These are phyloP conservation scores for Nasonia giraulti DNA, from an alignment of 1,140 invertebrate species.

Conservation along the genomic window DNA sequence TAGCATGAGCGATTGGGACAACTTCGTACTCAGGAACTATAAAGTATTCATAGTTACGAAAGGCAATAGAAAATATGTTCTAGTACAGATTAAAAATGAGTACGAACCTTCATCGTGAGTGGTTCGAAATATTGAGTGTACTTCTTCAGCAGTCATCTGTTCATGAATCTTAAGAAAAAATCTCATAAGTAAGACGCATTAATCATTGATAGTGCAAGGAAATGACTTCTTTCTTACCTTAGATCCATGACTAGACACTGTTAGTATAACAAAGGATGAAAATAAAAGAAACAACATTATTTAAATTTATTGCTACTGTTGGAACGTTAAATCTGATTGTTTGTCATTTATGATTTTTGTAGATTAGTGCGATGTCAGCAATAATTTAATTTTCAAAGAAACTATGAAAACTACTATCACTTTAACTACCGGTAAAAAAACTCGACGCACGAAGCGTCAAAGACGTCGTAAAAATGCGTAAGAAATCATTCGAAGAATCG, in stretches of 20 bases:
- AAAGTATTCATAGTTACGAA: conserved; percentile 19
- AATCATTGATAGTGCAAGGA: not conserved
- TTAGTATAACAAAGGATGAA: not conserved
- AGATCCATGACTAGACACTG: conserved; percentile 7
- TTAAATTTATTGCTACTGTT: not conserved
- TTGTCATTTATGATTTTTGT: not conserved
- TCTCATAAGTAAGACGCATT: not conserved
- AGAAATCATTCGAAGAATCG: conserved; percentile 5
- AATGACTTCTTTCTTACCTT: conserved; percentile 2
- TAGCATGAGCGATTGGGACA: conserved; percentile 54
- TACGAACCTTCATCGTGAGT: conserved; percentile 40
- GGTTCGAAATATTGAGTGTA: conserved; percentile 40
- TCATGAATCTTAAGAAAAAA: conserved; percentile 49
- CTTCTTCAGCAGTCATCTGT: conserved; percentile 49
- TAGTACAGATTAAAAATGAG: not conserved
- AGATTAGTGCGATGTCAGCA: not conserved
- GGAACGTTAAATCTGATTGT: not conserved
- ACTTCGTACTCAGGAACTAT: conserved; percentile 65
- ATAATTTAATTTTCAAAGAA: not conserved
- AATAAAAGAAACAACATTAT: conserved; percentile 2
- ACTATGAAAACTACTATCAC: not conserved
- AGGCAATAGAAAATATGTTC: not conserved
- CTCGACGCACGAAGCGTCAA: not conserved
- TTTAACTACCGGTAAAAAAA: not conserved
- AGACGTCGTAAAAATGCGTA: conserved; percentile 29